A percentile compares a stretch with the other conserved stretches of the same genome.
phyloP scores from a whole-genome alignment of 2,113 vertebrate genomes.

The Pogona vitticeps region DNA sequence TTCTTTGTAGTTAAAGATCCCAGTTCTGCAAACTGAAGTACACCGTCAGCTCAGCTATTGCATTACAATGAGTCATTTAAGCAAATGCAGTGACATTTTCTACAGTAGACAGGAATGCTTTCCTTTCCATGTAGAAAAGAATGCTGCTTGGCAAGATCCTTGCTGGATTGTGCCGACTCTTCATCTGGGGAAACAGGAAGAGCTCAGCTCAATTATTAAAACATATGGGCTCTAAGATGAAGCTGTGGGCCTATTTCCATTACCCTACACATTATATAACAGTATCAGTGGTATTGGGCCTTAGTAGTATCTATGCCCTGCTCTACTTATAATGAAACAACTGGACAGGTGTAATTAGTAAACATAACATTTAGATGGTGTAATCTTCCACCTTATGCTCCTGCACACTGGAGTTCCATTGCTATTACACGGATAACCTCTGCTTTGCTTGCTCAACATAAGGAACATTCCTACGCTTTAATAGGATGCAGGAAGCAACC shows the following conservation, averaged over 20 bases:
- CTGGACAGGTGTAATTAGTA: background rate
- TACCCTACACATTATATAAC: background rate
- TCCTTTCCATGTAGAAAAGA: background rate
- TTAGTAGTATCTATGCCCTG: background rate
- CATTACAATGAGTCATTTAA: constrained; percentile 24
- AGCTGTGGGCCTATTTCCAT: background rate
- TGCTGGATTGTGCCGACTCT: background rate
- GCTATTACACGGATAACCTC: background rate
- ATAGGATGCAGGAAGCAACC: background rate
- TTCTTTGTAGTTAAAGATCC: background rate
- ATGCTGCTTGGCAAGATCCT: background rate
- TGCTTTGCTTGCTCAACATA: no score
- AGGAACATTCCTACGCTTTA: background rate
- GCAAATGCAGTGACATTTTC: fast-evolving
- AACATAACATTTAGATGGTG: background rate
- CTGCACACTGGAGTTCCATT: background rate
- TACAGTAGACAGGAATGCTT: background rate
- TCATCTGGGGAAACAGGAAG: background rate
- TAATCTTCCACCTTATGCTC: background rate
- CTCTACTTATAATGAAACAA: background rate
- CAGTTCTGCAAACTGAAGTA: constrained; percentile 2
- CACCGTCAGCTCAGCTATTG: background rate
- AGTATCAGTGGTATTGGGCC: background rate
- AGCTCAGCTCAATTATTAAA: fast-evolving
- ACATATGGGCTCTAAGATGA: fast-evolving